A percentile compares a stretch with the other conserved stretches of the same genome.
Evolutionary conservation across 2,113 vertebrate genomes (phyloP).

Genomic region (Sturnus vulgaris): DNA sequence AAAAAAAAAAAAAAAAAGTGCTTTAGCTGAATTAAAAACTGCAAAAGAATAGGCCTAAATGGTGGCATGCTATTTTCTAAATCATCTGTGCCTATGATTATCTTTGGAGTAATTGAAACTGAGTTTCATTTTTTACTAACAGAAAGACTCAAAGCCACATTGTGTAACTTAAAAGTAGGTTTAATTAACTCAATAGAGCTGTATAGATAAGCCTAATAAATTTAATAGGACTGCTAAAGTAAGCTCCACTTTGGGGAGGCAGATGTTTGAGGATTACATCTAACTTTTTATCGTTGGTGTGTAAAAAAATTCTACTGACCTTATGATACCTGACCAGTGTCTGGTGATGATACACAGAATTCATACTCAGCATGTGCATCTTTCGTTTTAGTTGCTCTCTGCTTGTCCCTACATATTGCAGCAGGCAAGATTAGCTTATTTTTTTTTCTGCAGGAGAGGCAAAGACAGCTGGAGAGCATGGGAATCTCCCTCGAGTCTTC

Average conservation of each 20-base stretch:
- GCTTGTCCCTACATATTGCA: neutral
- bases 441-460: conserved; percentile 82
- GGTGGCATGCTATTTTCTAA: neutral
- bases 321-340: neutral
- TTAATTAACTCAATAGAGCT: neutral
- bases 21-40: neutral
- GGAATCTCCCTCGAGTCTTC: conserved; percentile 96
- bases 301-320: neutral
- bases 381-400: neutral
- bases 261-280: neutral
- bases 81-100: neutral
- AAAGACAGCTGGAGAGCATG: conserved; percentile 97
- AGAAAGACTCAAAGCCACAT: neutral
- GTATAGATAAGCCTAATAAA: neutral
- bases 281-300: neutral
- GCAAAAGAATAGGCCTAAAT: neutral
- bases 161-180: neutral
- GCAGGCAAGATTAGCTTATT: neutral
- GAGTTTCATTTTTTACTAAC: neutral
- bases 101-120: neutral
- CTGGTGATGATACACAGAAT: neutral
- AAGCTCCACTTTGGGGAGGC: neutral
- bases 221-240: neutral
- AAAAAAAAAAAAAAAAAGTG: neutral
- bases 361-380: neutral